Evolutionary conservation across 2,113 vertebrate species (phyloP), one percentile per base, ranked within the genome.

Genomic region (Polypterus senegalus): DNA sequence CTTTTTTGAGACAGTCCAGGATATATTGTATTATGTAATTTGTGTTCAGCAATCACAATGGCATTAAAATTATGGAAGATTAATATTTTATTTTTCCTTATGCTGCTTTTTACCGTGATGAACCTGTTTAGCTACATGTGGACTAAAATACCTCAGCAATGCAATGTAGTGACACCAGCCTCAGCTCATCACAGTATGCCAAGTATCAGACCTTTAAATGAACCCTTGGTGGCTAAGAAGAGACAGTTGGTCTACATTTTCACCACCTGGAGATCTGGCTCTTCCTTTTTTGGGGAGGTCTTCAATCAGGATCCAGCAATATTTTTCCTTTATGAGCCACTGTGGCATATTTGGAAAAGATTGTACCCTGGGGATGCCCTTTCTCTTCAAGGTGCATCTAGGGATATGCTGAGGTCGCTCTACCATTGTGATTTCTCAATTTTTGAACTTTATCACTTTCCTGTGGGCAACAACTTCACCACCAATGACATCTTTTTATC

Each of bases 261-360:
- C 74, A 97, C 93, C 67, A 98, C 96, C 49, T 98, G 96, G 96
- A 85, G 96, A 67, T 98, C 96, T 0, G 94, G 96, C 7, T 99
- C 96, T 0, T 97, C 94, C 10, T 99, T 99, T 75, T 97, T 97
- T 6, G 94, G 94, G 7, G 94, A 99, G 81, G 89, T 99, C 53
- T 99, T 99, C 77, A 99, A 99, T 84, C 94, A 98, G 81, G 93
- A 99, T 69, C 91, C 93, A 1, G 90, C 93, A 57, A 93, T 97
- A 10, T 99, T 99, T 82, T 99, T 97, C 71, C 84, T 99, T 48
- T 99, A 98, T 4, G 96, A 99, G 81, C 96, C 96, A 0, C 92
- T 99, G 85, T 98, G 95, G 94, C 96, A 99, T 73, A 94, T 99
- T 76, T 98, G 95, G 95, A 94, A 99, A 76, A 97, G 97, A 69